Evolutionary conservation across 2,888 invertebrate species (phyloP).

Genomic region (Ochropleura plecta): DNA sequence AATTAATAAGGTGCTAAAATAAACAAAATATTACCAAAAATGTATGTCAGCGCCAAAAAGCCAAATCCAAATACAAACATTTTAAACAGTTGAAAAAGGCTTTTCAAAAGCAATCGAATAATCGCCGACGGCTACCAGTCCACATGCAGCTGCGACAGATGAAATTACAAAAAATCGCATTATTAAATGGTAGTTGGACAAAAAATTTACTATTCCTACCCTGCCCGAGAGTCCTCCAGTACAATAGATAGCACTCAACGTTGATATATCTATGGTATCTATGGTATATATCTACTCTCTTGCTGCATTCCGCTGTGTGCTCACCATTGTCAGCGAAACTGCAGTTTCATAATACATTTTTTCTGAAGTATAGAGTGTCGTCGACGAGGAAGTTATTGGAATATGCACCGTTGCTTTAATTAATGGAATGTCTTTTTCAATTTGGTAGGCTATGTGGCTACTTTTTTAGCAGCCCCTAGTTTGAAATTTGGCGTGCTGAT

Average conservation of each 20-base stretch:
- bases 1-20: no score
- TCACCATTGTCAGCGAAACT: conserved; percentile 3
- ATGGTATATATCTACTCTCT: no score
- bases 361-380: background rate
- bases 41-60: no score
- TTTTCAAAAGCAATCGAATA: no score
- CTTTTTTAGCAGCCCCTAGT: background rate
- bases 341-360: conserved; percentile 18
- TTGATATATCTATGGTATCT: conserved; percentile 31
- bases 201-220: background rate
- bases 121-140: no score
- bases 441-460: background rate
- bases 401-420: background rate
- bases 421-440: background rate
- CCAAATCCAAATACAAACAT: no score
- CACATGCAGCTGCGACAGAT: no score
- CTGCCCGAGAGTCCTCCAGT: conserved; percentile 7
- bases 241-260: conserved; percentile 18
- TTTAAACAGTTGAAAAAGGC: no score
- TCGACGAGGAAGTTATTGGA: background rate
- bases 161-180: background rate
- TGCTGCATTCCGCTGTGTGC: conserved; percentile 11
- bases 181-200: background rate
- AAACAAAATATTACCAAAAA: no score
- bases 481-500: background rate